Evolutionary conservation across 2,113 vertebrate genomes (phyloP).

Genomic region (Carassius carassius): DNA sequence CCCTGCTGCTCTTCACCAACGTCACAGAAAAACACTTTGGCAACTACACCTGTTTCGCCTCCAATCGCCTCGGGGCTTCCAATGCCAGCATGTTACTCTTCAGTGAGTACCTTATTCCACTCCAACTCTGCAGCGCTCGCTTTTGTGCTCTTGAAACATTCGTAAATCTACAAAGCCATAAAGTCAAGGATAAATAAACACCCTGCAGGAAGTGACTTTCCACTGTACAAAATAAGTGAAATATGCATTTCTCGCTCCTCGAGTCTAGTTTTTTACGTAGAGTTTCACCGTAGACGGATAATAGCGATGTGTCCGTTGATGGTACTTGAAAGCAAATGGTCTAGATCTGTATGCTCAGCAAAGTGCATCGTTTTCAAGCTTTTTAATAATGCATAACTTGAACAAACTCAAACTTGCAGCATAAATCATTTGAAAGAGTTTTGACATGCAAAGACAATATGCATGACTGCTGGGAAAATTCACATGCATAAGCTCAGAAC

Average conservation of each 20-base stretch:
- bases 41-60: conserved; percentile 92
- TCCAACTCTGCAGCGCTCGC: not conserved
- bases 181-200: conserved; percentile 26
- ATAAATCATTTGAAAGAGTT: not conserved
- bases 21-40: conserved; percentile 90
- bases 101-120: conserved; percentile 72
- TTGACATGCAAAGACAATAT: too few relatives aligned
- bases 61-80: conserved; percentile 84
- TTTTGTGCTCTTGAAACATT: conserved; percentile 14
- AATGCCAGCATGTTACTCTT: conserved; percentile 89
- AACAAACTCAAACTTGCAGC: not conserved
- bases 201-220: conserved; percentile 32
- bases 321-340: conserved; percentile 8
- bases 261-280: not conserved
- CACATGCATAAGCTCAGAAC: not conserved
- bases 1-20: conserved; percentile 88
- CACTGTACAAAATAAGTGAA: conserved; percentile 3
- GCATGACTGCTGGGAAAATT: not conserved
- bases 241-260: not conserved
- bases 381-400: conserved; percentile 31
- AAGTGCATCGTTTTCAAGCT: conserved; percentile 4
- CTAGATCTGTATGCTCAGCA: conserved; percentile 6
- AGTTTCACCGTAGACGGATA: not conserved
- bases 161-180: conserved; percentile 15
- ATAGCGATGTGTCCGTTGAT: conserved; percentile 1